Percentiles rank a stretch among this genome's conserved stretches.
phyloP scores from a whole-genome alignment of 2,888 invertebrate species.

The Argyra leucocephala region DNA sequence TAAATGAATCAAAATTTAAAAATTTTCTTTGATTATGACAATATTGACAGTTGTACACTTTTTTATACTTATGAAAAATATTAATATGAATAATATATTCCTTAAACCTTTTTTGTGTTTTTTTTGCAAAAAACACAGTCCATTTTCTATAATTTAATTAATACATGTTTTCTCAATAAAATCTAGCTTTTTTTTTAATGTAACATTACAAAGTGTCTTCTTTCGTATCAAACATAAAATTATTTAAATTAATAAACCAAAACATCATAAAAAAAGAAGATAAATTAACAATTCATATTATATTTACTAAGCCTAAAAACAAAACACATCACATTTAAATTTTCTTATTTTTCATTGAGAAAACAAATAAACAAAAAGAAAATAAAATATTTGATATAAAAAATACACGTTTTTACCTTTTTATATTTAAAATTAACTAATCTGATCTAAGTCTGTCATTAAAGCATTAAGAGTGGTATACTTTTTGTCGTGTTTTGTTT shows the following conservation, averaged over 20 bases:
- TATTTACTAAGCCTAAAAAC: neutral
- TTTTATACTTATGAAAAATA: neutral
- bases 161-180: no score
- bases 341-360: neutral
- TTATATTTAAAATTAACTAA: neutral
- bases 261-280: neutral
- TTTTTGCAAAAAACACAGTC: neutral
- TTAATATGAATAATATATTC: neutral
- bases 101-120: neutral
- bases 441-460: constrained; percentile 2
- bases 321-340: no score
- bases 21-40: neutral
- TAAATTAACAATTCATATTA: neutral
- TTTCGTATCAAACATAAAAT: neutral
- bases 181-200: no score
- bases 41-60: neutral
- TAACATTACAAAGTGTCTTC: no score
- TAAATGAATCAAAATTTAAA: neutral
- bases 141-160: neutral
- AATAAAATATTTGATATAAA: neutral
- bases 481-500: neutral
- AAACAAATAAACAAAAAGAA: neutral
- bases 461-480: neutral
- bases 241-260: neutral
- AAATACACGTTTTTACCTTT: neutral